Evolutionary conservation across 2,797 vertebrate species (phyloP).

Genomic region (Pseudocheirus occidentalis): DNA sequence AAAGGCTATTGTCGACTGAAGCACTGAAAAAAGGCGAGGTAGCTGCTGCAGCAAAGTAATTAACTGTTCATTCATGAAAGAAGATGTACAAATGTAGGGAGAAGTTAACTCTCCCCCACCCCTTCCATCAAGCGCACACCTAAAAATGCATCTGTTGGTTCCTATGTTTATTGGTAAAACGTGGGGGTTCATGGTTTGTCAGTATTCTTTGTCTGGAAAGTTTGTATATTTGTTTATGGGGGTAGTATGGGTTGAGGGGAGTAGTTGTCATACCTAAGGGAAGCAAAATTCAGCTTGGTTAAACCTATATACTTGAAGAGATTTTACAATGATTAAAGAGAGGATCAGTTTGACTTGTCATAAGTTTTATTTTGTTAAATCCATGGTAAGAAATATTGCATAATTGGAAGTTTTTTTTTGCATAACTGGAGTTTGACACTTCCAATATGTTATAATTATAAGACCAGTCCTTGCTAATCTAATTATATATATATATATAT

Average conservation of each 20-base stretch:
- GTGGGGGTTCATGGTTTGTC: constrained; percentile 47
- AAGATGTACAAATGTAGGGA: constrained; percentile 72
- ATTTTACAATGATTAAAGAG: constrained; percentile 70
- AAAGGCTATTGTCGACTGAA: constrained; percentile 76
- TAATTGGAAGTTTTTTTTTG: constrained; percentile 84
- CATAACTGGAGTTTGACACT: constrained; percentile 87
- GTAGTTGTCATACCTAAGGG: constrained; percentile 47
- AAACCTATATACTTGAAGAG: constrained; percentile 65
- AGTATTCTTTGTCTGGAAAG: constrained; percentile 67
- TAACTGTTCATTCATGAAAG: constrained; percentile 77
- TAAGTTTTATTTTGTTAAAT: constrained; percentile 64
- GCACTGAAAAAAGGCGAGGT: constrained; percentile 57
- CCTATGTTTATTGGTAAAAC: constrained; percentile 71
- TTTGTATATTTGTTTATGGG: constrained; percentile 55
- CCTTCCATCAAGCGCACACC: constrained; percentile 62
- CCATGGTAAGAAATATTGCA: constrained; percentile 60
- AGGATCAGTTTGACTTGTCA: constrained; percentile 71
- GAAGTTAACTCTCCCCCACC: constrained; percentile 62
- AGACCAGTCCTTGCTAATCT: constrained; percentile 82
- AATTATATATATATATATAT: constrained; percentile 68
- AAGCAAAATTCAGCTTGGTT: constrained; percentile 73
- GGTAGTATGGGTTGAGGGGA: constrained; percentile 46
- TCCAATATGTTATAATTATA: constrained; percentile 80
- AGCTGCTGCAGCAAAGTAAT: constrained; percentile 72
- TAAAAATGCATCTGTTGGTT: constrained; percentile 65